A percentile compares a stretch with the other conserved stretches of the same genome.
Evolutionary conservation across 1,140 invertebrate species (phyloP).

Genomic region (Anadara kagoshimensis): DNA sequence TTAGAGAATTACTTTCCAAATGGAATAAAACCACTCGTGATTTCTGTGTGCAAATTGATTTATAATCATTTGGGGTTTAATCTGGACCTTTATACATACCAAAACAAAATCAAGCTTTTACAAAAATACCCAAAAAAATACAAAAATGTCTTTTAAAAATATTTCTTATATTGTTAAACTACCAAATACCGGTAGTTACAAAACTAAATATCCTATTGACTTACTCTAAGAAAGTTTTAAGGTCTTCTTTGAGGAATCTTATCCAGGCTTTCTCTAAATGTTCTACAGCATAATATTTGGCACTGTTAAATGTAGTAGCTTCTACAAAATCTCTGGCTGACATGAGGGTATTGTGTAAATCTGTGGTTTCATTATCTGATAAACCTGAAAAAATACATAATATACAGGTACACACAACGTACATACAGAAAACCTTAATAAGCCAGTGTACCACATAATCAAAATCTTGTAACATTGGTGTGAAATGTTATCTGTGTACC

Average conservation of each 20-base stretch:
- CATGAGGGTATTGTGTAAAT: constrained; percentile 57
- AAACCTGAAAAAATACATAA: constrained; percentile 25
- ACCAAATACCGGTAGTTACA: too few relatives aligned
- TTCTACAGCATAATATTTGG: constrained; percentile 61
- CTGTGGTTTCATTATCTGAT: constrained; percentile 41
- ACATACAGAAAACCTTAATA: background rate
- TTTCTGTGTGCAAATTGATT: too few relatives aligned
- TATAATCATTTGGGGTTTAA: too few relatives aligned
- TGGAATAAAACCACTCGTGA: too few relatives aligned
- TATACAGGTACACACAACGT: background rate
- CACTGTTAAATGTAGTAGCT: constrained; percentile 60
- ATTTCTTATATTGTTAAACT: too few relatives aligned
- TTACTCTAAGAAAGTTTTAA: constrained; percentile 72
- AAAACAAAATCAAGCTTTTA: too few relatives aligned
- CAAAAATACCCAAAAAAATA: too few relatives aligned
- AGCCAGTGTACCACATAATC: background rate
- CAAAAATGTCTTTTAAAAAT: too few relatives aligned
- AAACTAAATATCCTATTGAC: constrained; percentile 32
- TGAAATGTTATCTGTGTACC: background rate
- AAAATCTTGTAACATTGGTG: background rate
- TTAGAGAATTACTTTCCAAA: too few relatives aligned
- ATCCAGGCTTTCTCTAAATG: constrained; percentile 69
- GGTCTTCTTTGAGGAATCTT: constrained; percentile 70
- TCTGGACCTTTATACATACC: too few relatives aligned
- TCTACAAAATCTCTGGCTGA: constrained; percentile 66